Base-by-base conservation (phyloP, 2,888 invertebrate species). In the Andrena hattorfiana region DNA sequence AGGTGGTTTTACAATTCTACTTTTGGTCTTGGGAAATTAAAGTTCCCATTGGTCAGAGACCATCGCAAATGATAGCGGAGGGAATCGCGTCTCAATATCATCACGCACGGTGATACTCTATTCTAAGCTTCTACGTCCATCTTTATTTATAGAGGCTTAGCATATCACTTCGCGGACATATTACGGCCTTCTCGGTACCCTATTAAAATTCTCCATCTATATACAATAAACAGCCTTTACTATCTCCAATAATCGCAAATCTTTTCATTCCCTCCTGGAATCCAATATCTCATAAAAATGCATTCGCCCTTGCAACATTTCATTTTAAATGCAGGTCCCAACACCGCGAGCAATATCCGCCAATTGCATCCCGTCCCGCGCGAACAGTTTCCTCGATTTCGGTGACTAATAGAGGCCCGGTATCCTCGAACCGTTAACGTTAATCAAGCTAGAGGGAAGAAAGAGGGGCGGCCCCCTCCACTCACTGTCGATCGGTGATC, bases 101-200 rank as follows among this genome's bases (percentile, higher is more conserved):
- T 32, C 67, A 51, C 32, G 23, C 48, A 42, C 42, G 16, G 30
- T 10, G 28, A 72, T 60, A 63, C 71, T 82, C 74, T 82, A 82
- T 78, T 84, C 83, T 75, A 82, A 83, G 78, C 82, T 60, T 82
- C 63, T 78, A 69, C 83, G 83, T 49, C 35, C 67, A 68, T 75
- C 42, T 70, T 84, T 84, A 84, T 84, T 84, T 83, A 84, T 84
- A 84, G 83, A 78, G 67, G 71, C 56, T 56, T 64, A 42, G 13
- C 51, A 16, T 82, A 75, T 71, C 77, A 42, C 71, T 49, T 26
- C 69, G 20, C 66, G 49, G 42, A 42, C 51, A 32, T 75, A 75
- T 83, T 75, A 66, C 35, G 59, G 20, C 56, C 26, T 48, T 54
- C 49, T 20, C 35, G 35, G 59, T 20, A 23, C 63, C 20, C 32